Evolutionary conservation across 1,140 invertebrate genomes (phyloP).

Genomic region (Ceratina calcarata): DNA sequence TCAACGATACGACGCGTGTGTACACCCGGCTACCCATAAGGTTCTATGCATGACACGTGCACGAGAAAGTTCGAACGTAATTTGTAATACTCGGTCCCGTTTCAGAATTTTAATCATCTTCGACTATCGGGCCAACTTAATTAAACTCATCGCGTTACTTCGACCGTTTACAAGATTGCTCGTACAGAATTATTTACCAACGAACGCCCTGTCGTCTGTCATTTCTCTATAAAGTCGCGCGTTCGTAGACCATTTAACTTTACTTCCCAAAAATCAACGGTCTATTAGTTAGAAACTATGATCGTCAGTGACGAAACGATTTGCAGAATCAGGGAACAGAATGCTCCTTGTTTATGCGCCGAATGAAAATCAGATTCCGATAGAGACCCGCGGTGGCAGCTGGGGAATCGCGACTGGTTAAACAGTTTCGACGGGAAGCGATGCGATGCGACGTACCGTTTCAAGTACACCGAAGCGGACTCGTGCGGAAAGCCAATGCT

Average conservation of each 20-base stretch:
- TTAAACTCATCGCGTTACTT: not conserved
- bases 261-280: too few species aligned
- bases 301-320: too few species aligned
- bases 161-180: not conserved
- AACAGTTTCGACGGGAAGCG: slow-evolving; percentile 8
- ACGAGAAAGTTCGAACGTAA: not conserved
- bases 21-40: not conserved
- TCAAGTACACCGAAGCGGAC: not conserved
- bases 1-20: not conserved
- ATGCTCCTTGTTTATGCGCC: too few species aligned
- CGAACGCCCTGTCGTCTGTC: too few species aligned
- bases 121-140: too few species aligned
- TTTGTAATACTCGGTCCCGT: slow-evolving; percentile 2
- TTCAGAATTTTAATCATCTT: not conserved
- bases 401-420: slow-evolving; percentile 14
- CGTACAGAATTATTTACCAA: too few species aligned
- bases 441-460: too few species aligned
- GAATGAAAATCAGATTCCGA: not conserved
- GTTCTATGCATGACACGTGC: not conserved
- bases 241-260: too few species aligned
- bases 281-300: too few species aligned
- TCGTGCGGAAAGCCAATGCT: slow-evolving; percentile 5
- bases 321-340: too few species aligned
- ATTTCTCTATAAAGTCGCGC: too few species aligned
- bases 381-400: not conserved